Conservation (phyloP, 2,113 vertebrate genomes). For the Dissostichus mawsoni region DNA sequence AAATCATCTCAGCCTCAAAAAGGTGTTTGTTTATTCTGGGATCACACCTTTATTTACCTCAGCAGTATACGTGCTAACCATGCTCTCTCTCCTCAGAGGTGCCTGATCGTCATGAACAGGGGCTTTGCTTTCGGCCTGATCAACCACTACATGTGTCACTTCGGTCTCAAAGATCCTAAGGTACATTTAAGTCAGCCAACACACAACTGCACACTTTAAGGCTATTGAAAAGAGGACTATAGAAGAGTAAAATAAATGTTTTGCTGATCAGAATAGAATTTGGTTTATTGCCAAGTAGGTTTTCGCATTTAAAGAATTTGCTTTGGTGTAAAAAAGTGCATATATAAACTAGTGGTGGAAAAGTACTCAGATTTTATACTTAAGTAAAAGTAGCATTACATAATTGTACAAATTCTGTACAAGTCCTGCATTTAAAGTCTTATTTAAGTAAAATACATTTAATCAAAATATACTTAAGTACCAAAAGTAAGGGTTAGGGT, state of each 20-base stretch:
- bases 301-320: too few species aligned
- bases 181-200: slow-evolving; percentile 65
- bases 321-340: too few species aligned
- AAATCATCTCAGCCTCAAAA: background rate
- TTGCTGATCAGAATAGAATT: background rate
- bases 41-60: background rate
- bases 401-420: too few species aligned
- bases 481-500: too few species aligned
- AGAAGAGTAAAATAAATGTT: background rate
- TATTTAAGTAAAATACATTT: too few species aligned
- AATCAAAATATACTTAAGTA: too few species aligned
- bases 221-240: background rate
- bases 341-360: too few species aligned
- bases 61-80: background rate
- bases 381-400: too few species aligned
- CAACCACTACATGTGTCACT: slow-evolving; percentile 96
- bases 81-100: slow-evolving; percentile 83
- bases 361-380: too few species aligned
- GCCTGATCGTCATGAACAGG: slow-evolving; percentile 96
- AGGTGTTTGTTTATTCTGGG: background rate
- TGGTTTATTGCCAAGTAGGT: too few species aligned
- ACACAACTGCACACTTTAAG: background rate
- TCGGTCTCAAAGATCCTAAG: slow-evolving; percentile 95
- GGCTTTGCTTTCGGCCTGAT: slow-evolving; percentile 94
- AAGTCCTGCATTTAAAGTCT: too few species aligned